Conservation (phyloP, 1,140 invertebrate genomes). For the Heliconius nattereri region DNA sequence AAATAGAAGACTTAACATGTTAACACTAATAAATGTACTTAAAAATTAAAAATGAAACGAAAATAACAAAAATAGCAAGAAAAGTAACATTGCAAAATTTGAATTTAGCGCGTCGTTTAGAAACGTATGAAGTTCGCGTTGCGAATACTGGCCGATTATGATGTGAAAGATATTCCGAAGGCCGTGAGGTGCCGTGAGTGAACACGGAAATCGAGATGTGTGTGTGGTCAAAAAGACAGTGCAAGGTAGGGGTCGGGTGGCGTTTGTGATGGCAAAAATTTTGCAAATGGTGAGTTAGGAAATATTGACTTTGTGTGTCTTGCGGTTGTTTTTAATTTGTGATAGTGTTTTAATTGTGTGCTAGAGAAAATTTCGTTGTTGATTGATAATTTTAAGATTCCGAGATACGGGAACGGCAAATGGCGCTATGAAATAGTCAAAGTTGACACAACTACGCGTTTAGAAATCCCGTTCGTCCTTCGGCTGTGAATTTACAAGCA, state of each 20-base stretch:
- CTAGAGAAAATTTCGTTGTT: conserved; percentile 72
- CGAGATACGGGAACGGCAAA: conserved; percentile 79
- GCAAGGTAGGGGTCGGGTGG: conserved; percentile 82
- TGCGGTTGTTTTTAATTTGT: conserved; percentile 66
- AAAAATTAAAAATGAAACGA: neutral
- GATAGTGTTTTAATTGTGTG: conserved; percentile 71
- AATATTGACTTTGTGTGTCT: conserved; percentile 71
- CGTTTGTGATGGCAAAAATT: conserved; percentile 82
- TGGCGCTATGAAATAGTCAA: conserved; percentile 80
- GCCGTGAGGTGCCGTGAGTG: conserved; percentile 82
- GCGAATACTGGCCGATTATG: conserved; percentile 81
- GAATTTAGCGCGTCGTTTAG: conserved; percentile 73
- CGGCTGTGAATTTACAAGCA: conserved; percentile 69
- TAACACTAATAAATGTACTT: neutral
- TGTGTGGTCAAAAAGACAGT: conserved; percentile 82
- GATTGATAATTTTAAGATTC: conserved; percentile 77
- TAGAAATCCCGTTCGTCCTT: conserved; percentile 77
- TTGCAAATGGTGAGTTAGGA: conserved; percentile 82
- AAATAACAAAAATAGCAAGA: neutral
- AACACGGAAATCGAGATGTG: conserved; percentile 82
- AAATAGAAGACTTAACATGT: neutral
- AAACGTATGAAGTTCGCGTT: conserved; percentile 80
- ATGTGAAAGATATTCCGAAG: conserved; percentile 82
- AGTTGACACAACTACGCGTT: conserved; percentile 82
- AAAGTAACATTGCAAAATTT: conserved; percentile 63